These are phyloP conservation scores for Amblyteles armatorius DNA, from an alignment of 2,888 invertebrate species.

Conservation along the genomic window DNA sequence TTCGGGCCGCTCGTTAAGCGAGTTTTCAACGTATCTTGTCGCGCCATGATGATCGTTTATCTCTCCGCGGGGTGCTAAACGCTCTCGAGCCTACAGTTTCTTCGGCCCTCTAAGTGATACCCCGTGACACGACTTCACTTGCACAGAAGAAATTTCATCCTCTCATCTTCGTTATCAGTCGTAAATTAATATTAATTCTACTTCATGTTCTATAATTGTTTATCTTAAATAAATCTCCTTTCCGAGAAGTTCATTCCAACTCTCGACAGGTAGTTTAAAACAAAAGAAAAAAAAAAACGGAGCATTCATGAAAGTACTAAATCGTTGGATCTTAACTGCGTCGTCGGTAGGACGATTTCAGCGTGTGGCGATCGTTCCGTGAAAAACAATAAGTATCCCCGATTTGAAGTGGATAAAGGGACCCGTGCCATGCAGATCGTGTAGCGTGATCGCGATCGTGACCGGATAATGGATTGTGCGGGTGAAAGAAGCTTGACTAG, in stretches of 20 bases:
- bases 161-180: slow-evolving; percentile 6
- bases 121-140: slow-evolving; percentile 71
- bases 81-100: slow-evolving; percentile 66
- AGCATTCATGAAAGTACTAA: slow-evolving; percentile 15
- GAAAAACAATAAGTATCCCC: slow-evolving; percentile 74
- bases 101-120: slow-evolving; percentile 68
- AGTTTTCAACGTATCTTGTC: slow-evolving; percentile 61
- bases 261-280: slow-evolving; percentile 27
- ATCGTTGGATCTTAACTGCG: slow-evolving; percentile 58
- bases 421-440: slow-evolving; percentile 77
- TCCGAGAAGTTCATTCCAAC: slow-evolving; percentile 38
- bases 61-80: slow-evolving; percentile 73
- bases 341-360: slow-evolving; percentile 67
- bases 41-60: slow-evolving; percentile 73
- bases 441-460: slow-evolving; percentile 79
- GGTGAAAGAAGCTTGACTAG: slow-evolving; percentile 51
- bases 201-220: neutral
- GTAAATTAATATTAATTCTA: neutral
- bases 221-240: neutral
- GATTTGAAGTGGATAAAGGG: slow-evolving; percentile 75
- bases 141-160: slow-evolving; percentile 36
- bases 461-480: slow-evolving; percentile 74
- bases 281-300: slow-evolving; percentile 23
- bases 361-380: slow-evolving; percentile 54
- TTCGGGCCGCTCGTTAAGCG: slow-evolving; percentile 24